Base-by-base conservation (phyloP, 2,797 vertebrate species). In the Discoglossus pictus region DNA sequence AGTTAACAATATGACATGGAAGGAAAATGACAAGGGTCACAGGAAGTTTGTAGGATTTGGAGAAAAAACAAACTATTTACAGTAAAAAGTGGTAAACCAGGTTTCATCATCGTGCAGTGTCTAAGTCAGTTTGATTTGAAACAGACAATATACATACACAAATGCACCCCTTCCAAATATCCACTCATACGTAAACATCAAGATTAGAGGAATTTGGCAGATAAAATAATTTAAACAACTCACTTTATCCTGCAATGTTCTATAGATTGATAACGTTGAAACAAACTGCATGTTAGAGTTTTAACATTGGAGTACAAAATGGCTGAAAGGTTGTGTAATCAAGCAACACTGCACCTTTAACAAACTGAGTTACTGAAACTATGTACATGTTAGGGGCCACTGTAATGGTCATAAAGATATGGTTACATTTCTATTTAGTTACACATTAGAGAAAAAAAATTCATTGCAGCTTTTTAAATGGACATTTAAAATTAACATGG, bases 41-140 rank as follows among this genome's bases (percentile, higher is more conserved):
- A 55, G 21, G 46, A 71, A 43, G n/a, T 52, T 35, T 51, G 20
- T 43, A 51, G 34, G 52, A 39, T 38, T 4, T 2, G 18, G 17
- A 46, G 36, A 39, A 27, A 27, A 38, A 62, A 63, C 8, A 7
- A 27, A 42, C n/a, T 71, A 71, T 64, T 64, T 64, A 71, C 60
- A 71, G 25, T 16, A 23, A n/a, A 23, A 12, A 50, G 50, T 51
- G 53, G 61, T 52, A 50, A 58, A 36, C 43, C n/a, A 31, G 11
- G 21, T 52, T 68, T 67, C 42, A 61, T 67, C 42, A 61, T 48
- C 53, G 47, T 53, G 48, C 39, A 52, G 48, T 12, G 27, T 54
- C 65, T 20, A 61, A 36, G 65, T 55, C 36, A 35, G 39, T 61
- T 68, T 59, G 64, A 35, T 38, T 47, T 16, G 34, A 70, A 58